A percentile compares a stretch with the other conserved stretches of the same genome.
These are phyloP conservation scores for Thamnophis elegans DNA, from an alignment of 2,797 vertebrate genomes.

Conservation along the genomic window DNA sequence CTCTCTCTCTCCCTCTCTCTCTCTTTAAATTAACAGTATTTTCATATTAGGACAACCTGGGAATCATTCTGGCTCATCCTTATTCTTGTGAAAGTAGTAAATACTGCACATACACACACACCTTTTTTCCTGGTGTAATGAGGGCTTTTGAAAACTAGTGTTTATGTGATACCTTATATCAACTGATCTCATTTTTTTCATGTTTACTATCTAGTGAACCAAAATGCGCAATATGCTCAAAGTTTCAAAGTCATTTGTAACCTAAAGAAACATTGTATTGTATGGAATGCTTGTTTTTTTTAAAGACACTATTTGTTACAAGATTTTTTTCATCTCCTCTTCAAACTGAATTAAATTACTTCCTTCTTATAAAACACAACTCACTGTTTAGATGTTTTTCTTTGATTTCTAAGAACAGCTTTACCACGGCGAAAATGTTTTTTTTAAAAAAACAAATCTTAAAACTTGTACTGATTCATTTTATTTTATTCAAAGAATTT, in stretches of 20 bases:
- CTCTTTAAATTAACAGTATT: slow-evolving; percentile 60
- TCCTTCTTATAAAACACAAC: slow-evolving; percentile 71
- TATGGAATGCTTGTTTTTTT: slow-evolving; percentile 47
- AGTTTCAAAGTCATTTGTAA: slow-evolving; percentile 73
- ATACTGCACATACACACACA: slow-evolving; percentile 57
- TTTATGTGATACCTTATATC: slow-evolving; percentile 66
- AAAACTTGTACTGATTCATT: slow-evolving; percentile 72
- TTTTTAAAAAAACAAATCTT: slow-evolving; percentile 69
- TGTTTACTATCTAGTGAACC: slow-evolving; percentile 77
- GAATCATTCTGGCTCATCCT: slow-evolving; percentile 56
- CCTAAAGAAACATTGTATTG: slow-evolving; percentile 71
- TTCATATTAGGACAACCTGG: slow-evolving; percentile 38
- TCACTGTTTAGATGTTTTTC: slow-evolving; percentile 69
- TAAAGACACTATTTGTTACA: slow-evolving; percentile 68
- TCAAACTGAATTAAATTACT: slow-evolving; percentile 71
- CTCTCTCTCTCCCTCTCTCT: background rate
- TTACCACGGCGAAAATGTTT: slow-evolving; percentile 69
- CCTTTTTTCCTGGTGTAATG: slow-evolving; percentile 64
- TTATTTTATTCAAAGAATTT: slow-evolving; percentile 70
- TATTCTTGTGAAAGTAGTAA: slow-evolving; percentile 59
- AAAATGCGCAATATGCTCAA: slow-evolving; percentile 72
- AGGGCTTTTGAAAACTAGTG: slow-evolving; percentile 69
- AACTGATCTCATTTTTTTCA: slow-evolving; percentile 75
- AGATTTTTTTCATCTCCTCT: slow-evolving; percentile 68
- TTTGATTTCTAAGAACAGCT: slow-evolving; percentile 70